Percentiles rank a stretch among this genome's conserved stretches.
Conservation (phyloP, 2,113 vertebrate genomes). For the Mormyrus lacerda region DNA sequence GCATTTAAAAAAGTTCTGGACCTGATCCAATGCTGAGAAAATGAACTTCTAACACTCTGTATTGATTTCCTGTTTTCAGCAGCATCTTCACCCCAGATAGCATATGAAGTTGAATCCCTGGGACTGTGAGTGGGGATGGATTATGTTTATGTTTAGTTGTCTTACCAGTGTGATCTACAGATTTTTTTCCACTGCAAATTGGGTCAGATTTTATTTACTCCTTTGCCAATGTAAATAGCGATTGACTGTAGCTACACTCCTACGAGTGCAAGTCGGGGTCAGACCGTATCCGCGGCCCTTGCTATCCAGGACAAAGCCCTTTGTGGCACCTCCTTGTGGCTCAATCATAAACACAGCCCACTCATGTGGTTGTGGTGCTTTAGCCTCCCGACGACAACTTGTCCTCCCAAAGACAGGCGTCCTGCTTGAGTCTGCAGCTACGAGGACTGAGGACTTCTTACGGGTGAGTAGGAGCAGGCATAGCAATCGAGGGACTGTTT, state of each 20-base stretch:
- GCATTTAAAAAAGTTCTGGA: slow-evolving; percentile 67
- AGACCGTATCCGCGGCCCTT: neutral
- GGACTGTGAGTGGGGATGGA: slow-evolving; percentile 55
- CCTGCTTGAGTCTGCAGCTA: neutral
- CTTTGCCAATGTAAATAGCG: neutral
- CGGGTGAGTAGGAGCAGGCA: neutral
- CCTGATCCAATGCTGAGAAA: slow-evolving; percentile 60
- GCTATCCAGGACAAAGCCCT: neutral
- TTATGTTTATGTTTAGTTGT: slow-evolving; percentile 57
- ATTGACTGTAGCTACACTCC: neutral
- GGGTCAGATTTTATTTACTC: neutral
- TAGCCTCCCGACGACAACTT: neutral
- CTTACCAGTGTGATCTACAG: slow-evolving; percentile 28
- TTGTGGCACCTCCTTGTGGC: neutral
- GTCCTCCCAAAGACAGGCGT: neutral
- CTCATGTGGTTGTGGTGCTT: neutral
- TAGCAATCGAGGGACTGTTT: neutral
- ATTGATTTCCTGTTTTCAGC: slow-evolving; percentile 71
- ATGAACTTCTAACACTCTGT: slow-evolving; percentile 67
- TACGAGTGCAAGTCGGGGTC: neutral
- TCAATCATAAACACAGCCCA: neutral
- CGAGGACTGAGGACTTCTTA: too few species aligned
- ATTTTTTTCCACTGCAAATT: neutral
- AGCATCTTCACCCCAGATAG: slow-evolving; percentile 53
- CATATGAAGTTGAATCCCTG: slow-evolving; percentile 60